Percentiles rank a stretch among this genome's conserved stretches.
Conservation (phyloP, 2,797 vertebrate species). For the Microchirus variegatus region DNA sequence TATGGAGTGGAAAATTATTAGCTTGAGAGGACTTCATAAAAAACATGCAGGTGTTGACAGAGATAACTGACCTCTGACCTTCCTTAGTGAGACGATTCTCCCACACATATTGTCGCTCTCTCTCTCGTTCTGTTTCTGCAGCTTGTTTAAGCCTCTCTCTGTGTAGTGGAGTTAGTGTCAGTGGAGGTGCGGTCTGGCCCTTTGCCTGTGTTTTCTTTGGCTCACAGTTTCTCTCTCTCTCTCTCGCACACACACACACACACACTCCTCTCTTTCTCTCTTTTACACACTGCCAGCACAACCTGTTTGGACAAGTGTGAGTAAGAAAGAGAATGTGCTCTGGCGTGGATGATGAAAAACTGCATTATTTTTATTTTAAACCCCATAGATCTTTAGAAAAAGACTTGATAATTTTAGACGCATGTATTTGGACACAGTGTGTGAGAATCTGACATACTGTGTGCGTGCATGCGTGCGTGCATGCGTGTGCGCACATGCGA, state of each 20-base stretch:
- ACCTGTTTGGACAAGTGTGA: constrained; percentile 80
- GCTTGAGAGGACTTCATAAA: no score
- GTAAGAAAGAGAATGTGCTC: constrained; percentile 20
- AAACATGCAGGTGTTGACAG: no score
- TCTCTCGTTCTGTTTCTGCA: constrained; percentile 17
- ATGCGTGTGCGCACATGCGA: constrained; percentile 5
- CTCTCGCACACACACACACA: background rate
- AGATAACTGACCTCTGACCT: no score
- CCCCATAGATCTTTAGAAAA: constrained; percentile 13
- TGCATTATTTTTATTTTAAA: constrained; percentile 1
- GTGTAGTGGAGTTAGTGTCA: no score
- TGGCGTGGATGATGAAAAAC: constrained; percentile 14
- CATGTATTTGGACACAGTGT: constrained; percentile 4
- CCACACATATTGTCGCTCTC: constrained; percentile 22
- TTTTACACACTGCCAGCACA: constrained; percentile 82
- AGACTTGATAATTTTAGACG: constrained; percentile 14
- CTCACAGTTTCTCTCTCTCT: constrained; percentile 55
- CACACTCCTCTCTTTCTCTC: background rate
- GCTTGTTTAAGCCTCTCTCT: constrained; percentile 21
- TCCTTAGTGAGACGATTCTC: constrained; percentile 16
- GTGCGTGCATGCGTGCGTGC: constrained; percentile 13
- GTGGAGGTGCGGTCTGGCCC: constrained; percentile 89
- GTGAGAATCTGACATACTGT: background rate
- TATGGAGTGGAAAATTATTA: no score
- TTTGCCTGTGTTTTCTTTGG: constrained; percentile 94